phyloP scores from a whole-genome alignment of 2,888 invertebrate species.

The Athalia circularis region DNA sequence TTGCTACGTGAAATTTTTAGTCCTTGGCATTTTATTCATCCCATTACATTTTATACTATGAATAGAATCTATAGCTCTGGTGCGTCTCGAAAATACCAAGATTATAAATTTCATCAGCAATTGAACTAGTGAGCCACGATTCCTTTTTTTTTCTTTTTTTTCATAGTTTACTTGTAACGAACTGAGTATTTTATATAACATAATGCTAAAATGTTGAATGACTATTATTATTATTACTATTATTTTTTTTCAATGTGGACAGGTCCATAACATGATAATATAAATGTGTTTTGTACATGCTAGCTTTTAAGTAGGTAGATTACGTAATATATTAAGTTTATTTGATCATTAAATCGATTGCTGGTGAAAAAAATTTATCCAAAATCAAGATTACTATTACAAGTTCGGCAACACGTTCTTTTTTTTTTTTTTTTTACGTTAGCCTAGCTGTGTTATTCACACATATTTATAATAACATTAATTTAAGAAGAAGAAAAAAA shows the following conservation, averaged over 20 bases:
- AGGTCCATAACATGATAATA: constrained; percentile 62
- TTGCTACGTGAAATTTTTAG: not conserved
- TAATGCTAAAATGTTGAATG: constrained; percentile 56
- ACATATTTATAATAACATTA: not conserved
- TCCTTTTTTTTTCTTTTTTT: constrained; percentile 8
- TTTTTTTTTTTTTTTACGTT: not conserved
- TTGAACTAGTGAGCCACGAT: constrained; percentile 35
- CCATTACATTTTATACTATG: not conserved
- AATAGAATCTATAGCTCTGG: constrained; percentile 45
- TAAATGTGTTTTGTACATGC: constrained; percentile 62
- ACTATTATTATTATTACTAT: constrained; percentile 53
- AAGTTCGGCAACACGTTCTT: constrained; percentile 18
- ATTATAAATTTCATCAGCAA: constrained; percentile 44
- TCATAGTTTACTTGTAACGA: constrained; percentile 50
- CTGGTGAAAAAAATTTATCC: constrained; percentile 49
- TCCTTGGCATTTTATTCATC: constrained; percentile 11
- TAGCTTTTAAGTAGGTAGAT: constrained; percentile 56
- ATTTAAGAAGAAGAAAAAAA: not conserved
- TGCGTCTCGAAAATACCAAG: constrained; percentile 34
- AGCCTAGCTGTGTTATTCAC: constrained; percentile 7
- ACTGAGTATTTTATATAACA: constrained; percentile 54
- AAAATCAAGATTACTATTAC: constrained; percentile 60
- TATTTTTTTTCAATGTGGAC: constrained; percentile 60
- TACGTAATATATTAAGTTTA: constrained; percentile 60
- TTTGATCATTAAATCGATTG: constrained; percentile 50